Evolutionary conservation across 2,888 invertebrate species (phyloP).

Genomic region (Coelogynopora nodosa): DNA sequence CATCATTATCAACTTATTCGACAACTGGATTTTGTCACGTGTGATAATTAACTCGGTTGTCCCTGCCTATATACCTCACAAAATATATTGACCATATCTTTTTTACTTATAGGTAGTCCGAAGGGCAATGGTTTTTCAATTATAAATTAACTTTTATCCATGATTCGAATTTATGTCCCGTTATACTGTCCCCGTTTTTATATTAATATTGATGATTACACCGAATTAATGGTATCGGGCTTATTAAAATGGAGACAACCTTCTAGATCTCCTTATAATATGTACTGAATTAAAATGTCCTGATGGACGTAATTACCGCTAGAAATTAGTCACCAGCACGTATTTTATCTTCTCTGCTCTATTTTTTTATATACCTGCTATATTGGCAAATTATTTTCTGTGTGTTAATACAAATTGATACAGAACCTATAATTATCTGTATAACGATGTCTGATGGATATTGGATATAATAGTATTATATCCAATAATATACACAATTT

Average conservation of each 20-base stretch:
- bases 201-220: too few species aligned
- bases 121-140: not conserved
- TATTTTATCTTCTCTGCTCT: not conserved
- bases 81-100: not conserved
- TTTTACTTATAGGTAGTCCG: not conserved
- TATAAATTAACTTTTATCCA: not conserved
- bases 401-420: not conserved
- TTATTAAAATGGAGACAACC: not conserved
- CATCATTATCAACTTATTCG: slow-evolving; percentile 19
- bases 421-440: too few species aligned
- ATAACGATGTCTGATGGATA: not conserved
- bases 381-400: not conserved
- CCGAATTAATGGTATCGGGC: not conserved
- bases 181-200: not conserved
- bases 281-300: not conserved
- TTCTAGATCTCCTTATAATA: not conserved
- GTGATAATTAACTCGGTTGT: not conserved
- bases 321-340: not conserved
- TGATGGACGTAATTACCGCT: not conserved
- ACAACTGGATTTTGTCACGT: slow-evolving; percentile 16
- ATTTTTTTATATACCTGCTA: not conserved
- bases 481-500: too few species aligned
- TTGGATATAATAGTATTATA: not conserved
- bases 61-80: too few species aligned
- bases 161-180: not conserved